Evolutionary conservation across 2,113 vertebrate genomes (phyloP).

Genomic region (Argyrosomus japonicus): DNA sequence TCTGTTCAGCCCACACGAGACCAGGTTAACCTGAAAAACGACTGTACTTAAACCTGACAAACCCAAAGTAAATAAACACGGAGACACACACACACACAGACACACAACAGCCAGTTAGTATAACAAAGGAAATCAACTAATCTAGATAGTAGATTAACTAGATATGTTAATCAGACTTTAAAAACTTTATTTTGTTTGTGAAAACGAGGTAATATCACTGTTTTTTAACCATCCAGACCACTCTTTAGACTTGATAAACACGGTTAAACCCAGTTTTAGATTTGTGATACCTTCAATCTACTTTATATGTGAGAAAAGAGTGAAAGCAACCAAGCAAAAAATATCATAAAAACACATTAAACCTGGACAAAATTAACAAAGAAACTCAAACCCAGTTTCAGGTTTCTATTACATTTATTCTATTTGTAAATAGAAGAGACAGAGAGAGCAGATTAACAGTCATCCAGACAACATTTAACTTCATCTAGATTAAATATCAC

Average conservation of each 20-base stretch:
- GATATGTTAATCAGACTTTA: background rate
- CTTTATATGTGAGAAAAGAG: background rate
- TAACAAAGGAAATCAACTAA: too few species aligned
- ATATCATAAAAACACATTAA: background rate
- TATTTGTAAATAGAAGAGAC: background rate
- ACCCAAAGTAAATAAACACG: background rate
- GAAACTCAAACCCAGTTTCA: background rate
- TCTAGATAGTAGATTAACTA: too few species aligned
- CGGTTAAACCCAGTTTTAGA: background rate
- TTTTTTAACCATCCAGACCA: background rate
- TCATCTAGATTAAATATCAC: background rate
- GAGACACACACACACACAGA: background rate
- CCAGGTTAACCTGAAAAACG: slow-evolving; percentile 9
- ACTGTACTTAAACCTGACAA: background rate
- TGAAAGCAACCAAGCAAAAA: background rate
- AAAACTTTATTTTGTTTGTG: background rate
- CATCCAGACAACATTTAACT: background rate
- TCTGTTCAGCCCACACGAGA: background rate
- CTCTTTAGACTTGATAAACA: background rate
- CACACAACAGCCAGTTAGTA: background rate
- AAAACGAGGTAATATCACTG: background rate
- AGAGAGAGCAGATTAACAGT: background rate
- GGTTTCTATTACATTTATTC: background rate
- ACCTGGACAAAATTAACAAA: background rate
- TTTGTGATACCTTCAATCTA: background rate